Base-by-base conservation (phyloP, 2,797 vertebrate species). In the Rhyacichthys aspro region DNA sequence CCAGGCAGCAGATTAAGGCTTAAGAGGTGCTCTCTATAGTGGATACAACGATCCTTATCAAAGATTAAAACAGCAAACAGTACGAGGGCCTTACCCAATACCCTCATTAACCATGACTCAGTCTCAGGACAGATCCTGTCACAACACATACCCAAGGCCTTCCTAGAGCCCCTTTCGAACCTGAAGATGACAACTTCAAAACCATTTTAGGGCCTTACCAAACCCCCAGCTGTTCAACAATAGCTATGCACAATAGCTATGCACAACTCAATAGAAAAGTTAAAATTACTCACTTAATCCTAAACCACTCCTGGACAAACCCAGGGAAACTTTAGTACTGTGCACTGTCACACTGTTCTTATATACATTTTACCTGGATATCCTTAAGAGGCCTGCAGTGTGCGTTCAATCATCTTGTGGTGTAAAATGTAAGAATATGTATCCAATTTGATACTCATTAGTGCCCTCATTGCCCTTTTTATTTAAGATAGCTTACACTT, bases 131-230 rank as follows among this genome's bases (percentile, higher is more conserved):
- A 77, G 44, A 49, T 58, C 56, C 59, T 34, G 59, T 68, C 67
- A 73, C 75, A 77, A 67, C 70, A 72, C 34, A 42, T 72, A 72
- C 12, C 44, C 46, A 82, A 86, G 89, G 82, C 81, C 89, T 90
- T 89, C 89, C 87, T 86, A 82, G 16, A 78, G 83, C 83, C 80
- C 65, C 76, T 59, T 76, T 50, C 72, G 44, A 58, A 46, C 46
- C 78, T 63, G 47, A 52, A 36, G 16, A 71, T 68, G 52, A 69
- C 75, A 78, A 63, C 57, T 70, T 74, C 69, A 71, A 62, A 66
- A 60, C 75, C 74, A 67, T 49, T 63, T 65, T 11, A 76, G 86
- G 87, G 88, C 81, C 89, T 91, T 91, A 90, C 87, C 88, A 88
- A 82, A 86, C 81, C 86, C 85, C 79, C 69, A 72, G 47, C 49